Percentiles rank a stretch among this genome's conserved stretches.
Evolutionary conservation across 1,140 invertebrate species (phyloP).

Genomic region (Apocrypta bakeri): DNA sequence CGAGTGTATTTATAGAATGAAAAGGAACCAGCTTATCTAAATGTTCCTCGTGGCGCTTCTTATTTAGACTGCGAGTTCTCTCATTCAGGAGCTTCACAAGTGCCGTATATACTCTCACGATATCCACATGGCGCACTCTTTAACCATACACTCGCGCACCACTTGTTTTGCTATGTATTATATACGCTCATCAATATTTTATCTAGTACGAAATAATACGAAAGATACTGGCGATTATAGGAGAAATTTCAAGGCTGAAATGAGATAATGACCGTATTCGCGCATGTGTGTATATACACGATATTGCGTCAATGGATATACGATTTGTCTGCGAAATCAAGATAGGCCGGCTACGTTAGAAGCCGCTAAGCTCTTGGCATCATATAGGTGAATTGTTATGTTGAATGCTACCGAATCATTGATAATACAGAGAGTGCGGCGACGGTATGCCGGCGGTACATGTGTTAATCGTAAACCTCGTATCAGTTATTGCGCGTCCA

Average conservation of each 20-base stretch:
- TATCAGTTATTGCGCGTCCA: constrained; percentile 36
- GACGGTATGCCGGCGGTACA: too few relatives aligned
- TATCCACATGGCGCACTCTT: constrained; percentile 59
- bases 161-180: too few relatives aligned
- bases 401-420: constrained; percentile 27
- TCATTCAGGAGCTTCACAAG: background rate
- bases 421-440: constrained; percentile 23
- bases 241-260: background rate
- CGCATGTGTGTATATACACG: background rate
- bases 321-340: background rate
- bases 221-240: constrained; percentile 53
- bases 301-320: background rate
- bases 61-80: constrained; percentile 18
- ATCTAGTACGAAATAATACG: too few relatives aligned
- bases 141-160: too few relatives aligned
- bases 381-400: background rate
- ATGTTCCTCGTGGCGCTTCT: background rate
- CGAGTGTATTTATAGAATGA: constrained; percentile 19
- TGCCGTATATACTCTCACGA: constrained; percentile 57
- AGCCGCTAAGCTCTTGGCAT: background rate
- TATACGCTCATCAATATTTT: too few relatives aligned
- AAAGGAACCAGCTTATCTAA: constrained; percentile 43
- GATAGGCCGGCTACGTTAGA: too few relatives aligned
- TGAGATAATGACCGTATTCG: background rate
- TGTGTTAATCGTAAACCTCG: too few relatives aligned